phyloP scores from a whole-genome alignment of 1,140 invertebrate genomes.

The Diorhabda elongata region DNA sequence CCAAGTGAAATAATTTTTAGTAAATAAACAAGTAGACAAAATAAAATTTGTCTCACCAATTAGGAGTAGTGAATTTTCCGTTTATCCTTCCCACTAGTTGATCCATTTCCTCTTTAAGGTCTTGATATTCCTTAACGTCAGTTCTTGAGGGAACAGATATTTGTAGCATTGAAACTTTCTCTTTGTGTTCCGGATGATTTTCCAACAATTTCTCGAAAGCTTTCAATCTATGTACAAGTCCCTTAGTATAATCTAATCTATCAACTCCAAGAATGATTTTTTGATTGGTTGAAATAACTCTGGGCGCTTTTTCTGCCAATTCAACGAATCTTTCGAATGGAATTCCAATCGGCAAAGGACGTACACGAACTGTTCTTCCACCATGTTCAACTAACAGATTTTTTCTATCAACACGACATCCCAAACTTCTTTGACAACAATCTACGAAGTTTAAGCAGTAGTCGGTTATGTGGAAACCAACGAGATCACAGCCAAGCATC shows the following conservation, averaged over 20 bases:
- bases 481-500: conserved; percentile 84
- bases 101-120: conserved; percentile 87
- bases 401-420: conserved; percentile 82
- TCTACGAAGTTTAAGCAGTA: conserved; percentile 91
- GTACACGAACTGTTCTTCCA: conserved; percentile 74
- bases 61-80: conserved; percentile 80
- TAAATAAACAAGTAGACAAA: conserved; percentile 3
- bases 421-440: conserved; percentile 81
- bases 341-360: conserved; percentile 81
- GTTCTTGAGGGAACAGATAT: conserved; percentile 86
- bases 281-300: conserved; percentile 64
- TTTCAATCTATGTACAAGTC: conserved; percentile 76
- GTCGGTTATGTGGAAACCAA: conserved; percentile 87
- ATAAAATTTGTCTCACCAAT: conserved; percentile 40
- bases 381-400: conserved; percentile 83
- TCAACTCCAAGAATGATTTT: conserved; percentile 84
- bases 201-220: conserved; percentile 81
- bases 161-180: conserved; percentile 77
- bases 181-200: conserved; percentile 80
- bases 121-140: conserved; percentile 86
- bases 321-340: conserved; percentile 83
- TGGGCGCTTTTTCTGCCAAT: conserved; percentile 72
- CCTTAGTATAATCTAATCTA: conserved; percentile 88
- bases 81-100: conserved; percentile 84
- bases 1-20: not conserved